A percentile compares a stretch with the other conserved stretches of the same genome.
phyloP scores from a whole-genome alignment of 2,888 invertebrate genomes.

The Stratiomys singularior region DNA sequence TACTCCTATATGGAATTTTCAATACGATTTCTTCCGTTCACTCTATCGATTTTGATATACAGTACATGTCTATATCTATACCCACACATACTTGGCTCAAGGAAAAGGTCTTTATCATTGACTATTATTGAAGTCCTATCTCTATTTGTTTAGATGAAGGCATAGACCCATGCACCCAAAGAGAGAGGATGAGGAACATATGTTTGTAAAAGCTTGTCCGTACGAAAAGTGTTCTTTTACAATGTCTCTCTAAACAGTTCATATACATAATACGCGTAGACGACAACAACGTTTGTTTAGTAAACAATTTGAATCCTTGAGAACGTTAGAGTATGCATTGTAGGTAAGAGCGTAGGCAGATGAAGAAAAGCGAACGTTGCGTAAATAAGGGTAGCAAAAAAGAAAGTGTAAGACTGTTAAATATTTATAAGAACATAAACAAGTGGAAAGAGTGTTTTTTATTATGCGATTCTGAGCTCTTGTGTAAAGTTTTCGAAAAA shows the following conservation, averaged over 20 bases:
- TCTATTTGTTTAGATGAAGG: too few relatives aligned
- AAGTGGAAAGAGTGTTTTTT: too few relatives aligned
- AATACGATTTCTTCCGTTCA: not conserved
- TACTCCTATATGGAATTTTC: not conserved
- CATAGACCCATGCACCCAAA: too few relatives aligned
- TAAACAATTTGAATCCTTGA: constrained; percentile 18
- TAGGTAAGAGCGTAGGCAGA: not conserved
- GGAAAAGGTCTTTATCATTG: not conserved
- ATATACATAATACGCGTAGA: too few relatives aligned
- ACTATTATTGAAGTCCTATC: too few relatives aligned
- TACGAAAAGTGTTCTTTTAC: not conserved
- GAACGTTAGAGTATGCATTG: not conserved
- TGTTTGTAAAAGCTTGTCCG: not conserved
- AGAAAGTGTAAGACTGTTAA: constrained; percentile 9
- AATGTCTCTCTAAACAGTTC: not conserved
- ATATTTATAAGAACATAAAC: constrained; percentile 2
- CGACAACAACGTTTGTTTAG: not conserved
- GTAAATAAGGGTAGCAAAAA: not conserved
- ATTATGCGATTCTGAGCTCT: too few relatives aligned
- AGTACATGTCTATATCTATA: not conserved
- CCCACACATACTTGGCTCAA: not conserved
- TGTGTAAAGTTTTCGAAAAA: too few relatives aligned
- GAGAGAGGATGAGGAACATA: not conserved
- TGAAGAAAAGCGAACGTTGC: too few relatives aligned
- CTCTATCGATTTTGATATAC: not conserved